Evolutionary conservation across 2,113 vertebrate genomes (phyloP), one percentile per base, ranked within the genome.

Genomic region (Pseudorhombus dupliciocellatus): DNA sequence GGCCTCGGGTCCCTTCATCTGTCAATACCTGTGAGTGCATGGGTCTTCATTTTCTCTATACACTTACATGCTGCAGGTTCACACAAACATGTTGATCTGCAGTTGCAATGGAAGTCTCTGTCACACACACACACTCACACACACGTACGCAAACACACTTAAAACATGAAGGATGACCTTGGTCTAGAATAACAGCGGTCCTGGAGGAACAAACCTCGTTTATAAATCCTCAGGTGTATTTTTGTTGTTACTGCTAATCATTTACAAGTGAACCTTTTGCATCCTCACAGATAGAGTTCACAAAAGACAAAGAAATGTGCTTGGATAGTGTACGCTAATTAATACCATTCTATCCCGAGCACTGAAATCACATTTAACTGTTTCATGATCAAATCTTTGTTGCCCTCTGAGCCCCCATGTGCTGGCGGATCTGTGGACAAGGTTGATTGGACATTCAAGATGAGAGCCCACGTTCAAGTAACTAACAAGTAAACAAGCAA

Each of bases 141-240:
- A 59, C 31, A 34, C 8, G 10, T 2, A 34, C 8, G 10, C 31
- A 34, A 1, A 34, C 31, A 34, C 31, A 34, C 31, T 9, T 2
- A 77, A 79, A 67, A 60, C 55, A 64, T 22, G 62, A 37, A 69
- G 15, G 21, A 48, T 80, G 81, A 87, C 83, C 79, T 85, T 86
- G 83, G 81, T 82, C 79, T 67, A 79, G 70, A 86, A 88, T 78
- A 84, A 81, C 77, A 79, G 77, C 31, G 30, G 73, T 76, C 87
- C 86, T 66, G 7, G 54, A 70, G 84, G 85, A 78, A 30, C 16
- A 69, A 66, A 69, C 71, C 69, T 82, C 66, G 63, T 83, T 84
- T 73, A 77, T 70, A 42, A 81, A 67, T 68, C 72, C 74, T 75
- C 60, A 10, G 84, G 30, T 71, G 69, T 81, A 75, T 81, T 72